These are phyloP conservation scores for Callospermophilus lateralis DNA, from an alignment of 2,113 vertebrate genomes.

Conservation along the genomic window DNA sequence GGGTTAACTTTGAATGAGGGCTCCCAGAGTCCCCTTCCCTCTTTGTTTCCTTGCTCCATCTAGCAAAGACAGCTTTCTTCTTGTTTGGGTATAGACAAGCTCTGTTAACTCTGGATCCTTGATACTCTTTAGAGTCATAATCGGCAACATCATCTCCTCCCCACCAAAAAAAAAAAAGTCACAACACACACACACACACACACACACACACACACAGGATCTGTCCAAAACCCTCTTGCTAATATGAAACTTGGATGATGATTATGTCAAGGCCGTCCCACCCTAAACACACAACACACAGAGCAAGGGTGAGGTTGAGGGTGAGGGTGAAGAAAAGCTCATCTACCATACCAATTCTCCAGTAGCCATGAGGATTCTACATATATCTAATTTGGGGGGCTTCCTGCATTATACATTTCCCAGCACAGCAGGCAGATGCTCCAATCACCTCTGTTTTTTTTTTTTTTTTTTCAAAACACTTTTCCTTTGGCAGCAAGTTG, in stretches of 20 bases:
- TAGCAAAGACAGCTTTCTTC: neutral
- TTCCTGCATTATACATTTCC: accelerated
- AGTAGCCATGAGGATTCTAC: neutral
- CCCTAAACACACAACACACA: neutral
- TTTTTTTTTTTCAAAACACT: neutral
- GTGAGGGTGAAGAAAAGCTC: neutral
- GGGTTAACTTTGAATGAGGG: neutral
- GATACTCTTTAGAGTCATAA: neutral
- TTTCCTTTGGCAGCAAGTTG: neutral
- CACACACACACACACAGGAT: too few species aligned
- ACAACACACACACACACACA: neutral
- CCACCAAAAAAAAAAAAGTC: too few species aligned
- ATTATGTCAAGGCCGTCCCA: neutral
- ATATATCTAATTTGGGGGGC: neutral
- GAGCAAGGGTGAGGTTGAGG: neutral
- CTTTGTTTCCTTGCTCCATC: neutral
- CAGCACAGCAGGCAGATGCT: neutral
- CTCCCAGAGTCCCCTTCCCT: neutral
- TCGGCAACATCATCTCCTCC: neutral
- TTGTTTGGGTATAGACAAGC: neutral
- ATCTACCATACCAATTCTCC: neutral
- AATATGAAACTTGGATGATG: neutral
- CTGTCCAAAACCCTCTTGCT: neutral
- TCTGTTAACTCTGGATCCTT: neutral
- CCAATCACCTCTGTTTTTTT: neutral